Conservation (phyloP, 2,113 vertebrate genomes). For the Carollia perspicillata region DNA sequence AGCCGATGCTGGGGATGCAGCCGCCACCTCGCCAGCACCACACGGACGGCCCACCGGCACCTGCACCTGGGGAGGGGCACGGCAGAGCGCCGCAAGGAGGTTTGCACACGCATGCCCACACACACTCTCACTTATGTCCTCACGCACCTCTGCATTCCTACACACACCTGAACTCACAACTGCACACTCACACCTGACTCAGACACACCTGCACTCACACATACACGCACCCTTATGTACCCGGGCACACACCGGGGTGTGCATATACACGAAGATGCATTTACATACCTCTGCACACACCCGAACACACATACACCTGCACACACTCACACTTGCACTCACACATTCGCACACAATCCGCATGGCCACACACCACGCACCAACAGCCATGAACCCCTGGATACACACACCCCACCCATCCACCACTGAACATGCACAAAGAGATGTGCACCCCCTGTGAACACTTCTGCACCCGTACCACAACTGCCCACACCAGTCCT, state of each 20-base stretch:
- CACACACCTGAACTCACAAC: background rate
- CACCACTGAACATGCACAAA: background rate
- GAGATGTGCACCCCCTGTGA: background rate
- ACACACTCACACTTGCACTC: background rate
- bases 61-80: background rate
- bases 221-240: background rate
- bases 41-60: background rate
- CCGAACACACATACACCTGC: background rate
- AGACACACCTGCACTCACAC: background rate
- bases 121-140: background rate
- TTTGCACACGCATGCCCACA: background rate
- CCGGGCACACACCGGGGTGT: background rate
- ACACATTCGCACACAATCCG: background rate
- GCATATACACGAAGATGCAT: background rate
- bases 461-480: background rate
- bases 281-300: background rate
- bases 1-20: background rate
- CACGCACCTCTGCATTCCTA: background rate
- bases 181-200: background rate
- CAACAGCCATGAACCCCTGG: background rate
- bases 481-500: background rate
- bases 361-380: background rate
- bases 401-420: background rate
- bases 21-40: background rate
- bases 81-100: rapidly evolving